These are phyloP conservation scores for Dinothrombium tinctorium DNA, from an alignment of 1,140 invertebrate species.

Conservation along the genomic window DNA sequence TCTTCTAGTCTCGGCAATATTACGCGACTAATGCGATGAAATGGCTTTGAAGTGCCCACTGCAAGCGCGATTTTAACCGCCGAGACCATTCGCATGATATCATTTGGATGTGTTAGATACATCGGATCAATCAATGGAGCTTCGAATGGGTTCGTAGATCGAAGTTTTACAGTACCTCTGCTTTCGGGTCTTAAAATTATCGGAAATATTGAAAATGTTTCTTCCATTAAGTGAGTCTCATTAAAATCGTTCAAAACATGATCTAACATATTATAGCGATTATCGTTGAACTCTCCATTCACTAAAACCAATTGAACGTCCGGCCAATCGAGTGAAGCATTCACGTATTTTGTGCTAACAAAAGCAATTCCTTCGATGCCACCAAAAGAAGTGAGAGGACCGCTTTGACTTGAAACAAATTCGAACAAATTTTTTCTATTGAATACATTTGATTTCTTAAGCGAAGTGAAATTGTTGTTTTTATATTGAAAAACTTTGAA, in stretches of 20 bases:
- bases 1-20: slow-evolving; percentile 28
- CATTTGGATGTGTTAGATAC: slow-evolving; percentile 38
- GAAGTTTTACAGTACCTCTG: slow-evolving; percentile 32
- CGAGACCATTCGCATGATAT: slow-evolving; percentile 24
- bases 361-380: slow-evolving; percentile 37
- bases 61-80: slow-evolving; percentile 10
- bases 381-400: slow-evolving; percentile 1
- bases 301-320: slow-evolving; percentile 61
- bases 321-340: slow-evolving; percentile 54
- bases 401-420: background rate
- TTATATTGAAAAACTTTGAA: background rate
- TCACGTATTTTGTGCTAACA: slow-evolving; percentile 60
- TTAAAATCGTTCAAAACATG: slow-evolving; percentile 3
- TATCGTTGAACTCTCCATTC: slow-evolving; percentile 1
- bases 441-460: background rate
- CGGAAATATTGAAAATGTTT: slow-evolving; percentile 36
- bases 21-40: slow-evolving; percentile 15
- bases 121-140: slow-evolving; percentile 59
- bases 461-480: too few species aligned
- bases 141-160: slow-evolving; percentile 32
- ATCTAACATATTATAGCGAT: background rate
- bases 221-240: slow-evolving; percentile 14
- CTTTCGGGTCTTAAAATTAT: slow-evolving; percentile 47
- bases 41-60: slow-evolving; percentile 8
- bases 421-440: background rate